phyloP scores from a whole-genome alignment of 2,888 invertebrate genomes.

The Phasia obesa region DNA sequence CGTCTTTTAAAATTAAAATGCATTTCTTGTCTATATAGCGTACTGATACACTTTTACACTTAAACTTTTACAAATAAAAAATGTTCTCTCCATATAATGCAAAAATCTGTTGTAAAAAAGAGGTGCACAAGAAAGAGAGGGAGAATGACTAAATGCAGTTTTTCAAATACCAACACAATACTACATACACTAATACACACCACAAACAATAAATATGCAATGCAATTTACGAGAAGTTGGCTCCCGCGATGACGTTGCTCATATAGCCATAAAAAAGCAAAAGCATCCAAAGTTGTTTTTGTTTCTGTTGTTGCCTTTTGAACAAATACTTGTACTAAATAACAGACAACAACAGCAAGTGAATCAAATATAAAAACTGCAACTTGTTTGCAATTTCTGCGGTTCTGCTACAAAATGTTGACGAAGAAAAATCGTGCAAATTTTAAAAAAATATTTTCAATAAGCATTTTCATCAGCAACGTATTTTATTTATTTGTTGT shows the following conservation, averaged over 20 bases:
- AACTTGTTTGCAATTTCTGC: slow-evolving; percentile 77
- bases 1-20: slow-evolving; percentile 59
- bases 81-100: slow-evolving; percentile 12
- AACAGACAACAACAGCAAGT: slow-evolving; percentile 41
- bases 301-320: slow-evolving; percentile 26
- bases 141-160: slow-evolving; percentile 43
- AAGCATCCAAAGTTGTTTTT: slow-evolving; percentile 43
- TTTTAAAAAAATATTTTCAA: slow-evolving; percentile 80
- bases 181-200: slow-evolving; percentile 10
- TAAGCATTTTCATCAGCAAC: slow-evolving; percentile 78
- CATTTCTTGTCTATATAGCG: slow-evolving; percentile 64
- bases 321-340: slow-evolving; percentile 47
- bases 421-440: slow-evolving; percentile 82
- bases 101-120: slow-evolving; percentile 22
- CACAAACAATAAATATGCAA: slow-evolving; percentile 33
- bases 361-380: slow-evolving; percentile 56
- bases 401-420: slow-evolving; percentile 82
- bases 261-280: slow-evolving; percentile 35
- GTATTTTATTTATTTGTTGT: slow-evolving; percentile 16
- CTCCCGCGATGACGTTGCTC: slow-evolving; percentile 53
- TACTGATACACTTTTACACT: slow-evolving; percentile 66
- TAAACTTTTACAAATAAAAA: slow-evolving; percentile 15
- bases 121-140: slow-evolving; percentile 6
- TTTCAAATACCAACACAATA: slow-evolving; percentile 25
- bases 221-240: slow-evolving; percentile 52